Percentiles rank a stretch among this genome's conserved stretches.
These are phyloP conservation scores for Epinephelus awoara DNA, from an alignment of 2,797 vertebrate species.

Conservation along the genomic window DNA sequence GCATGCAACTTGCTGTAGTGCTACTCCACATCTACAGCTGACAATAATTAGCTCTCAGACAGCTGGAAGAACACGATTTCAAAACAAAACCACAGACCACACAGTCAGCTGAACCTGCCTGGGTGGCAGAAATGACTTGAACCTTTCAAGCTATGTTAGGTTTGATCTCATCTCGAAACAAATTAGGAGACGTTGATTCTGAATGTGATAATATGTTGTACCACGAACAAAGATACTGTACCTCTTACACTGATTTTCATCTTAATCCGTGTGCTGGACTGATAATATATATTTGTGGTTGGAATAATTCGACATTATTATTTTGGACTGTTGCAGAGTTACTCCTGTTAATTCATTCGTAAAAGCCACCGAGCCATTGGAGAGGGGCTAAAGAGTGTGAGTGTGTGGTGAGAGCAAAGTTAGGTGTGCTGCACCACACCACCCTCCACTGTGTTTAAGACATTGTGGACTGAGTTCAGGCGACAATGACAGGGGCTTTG, in stretches of 20 bases:
- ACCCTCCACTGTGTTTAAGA: too few relatives aligned
- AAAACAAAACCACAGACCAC: constrained; percentile 12
- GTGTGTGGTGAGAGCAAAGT: too few relatives aligned
- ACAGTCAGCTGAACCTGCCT: constrained; percentile 2
- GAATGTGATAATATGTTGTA: background rate
- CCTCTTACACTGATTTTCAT: background rate
- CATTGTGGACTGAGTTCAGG: background rate
- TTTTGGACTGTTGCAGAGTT: background rate
- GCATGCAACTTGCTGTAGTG: background rate
- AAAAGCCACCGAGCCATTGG: too few relatives aligned
- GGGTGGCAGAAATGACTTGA: background rate
- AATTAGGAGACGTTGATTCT: constrained; percentile 13
- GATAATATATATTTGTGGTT: background rate
- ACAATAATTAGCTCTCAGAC: background rate
- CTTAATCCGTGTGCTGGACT: background rate
- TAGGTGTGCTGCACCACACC: too few relatives aligned
- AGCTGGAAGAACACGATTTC: background rate
- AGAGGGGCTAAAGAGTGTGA: too few relatives aligned
- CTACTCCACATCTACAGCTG: constrained; percentile 3
- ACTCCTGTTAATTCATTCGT: too few relatives aligned
- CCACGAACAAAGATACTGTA: background rate
- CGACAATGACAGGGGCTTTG: background rate
- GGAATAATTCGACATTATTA: background rate
- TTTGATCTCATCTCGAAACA: constrained; percentile 23
- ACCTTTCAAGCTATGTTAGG: background rate